A percentile compares a stretch with the other conserved stretches of the same genome.
phyloP scores from a whole-genome alignment of 1,140 invertebrate species.

The Globodera ellingtonae region DNA sequence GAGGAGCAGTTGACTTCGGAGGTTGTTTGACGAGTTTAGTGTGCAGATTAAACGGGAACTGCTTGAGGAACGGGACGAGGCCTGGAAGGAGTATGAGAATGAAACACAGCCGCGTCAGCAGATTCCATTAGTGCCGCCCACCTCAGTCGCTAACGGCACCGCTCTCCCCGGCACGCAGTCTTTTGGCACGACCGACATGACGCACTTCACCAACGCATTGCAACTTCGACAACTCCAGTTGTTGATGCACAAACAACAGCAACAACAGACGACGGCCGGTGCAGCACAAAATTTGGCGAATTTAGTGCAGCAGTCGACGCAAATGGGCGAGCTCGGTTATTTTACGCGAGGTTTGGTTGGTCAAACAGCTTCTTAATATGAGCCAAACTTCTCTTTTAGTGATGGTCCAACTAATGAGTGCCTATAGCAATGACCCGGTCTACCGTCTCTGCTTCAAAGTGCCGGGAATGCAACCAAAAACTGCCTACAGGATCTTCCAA shows the following conservation, averaged over 20 bases:
- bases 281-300: background rate
- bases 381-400: background rate
- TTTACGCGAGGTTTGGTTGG: background rate
- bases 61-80: slow-evolving; percentile 53
- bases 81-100: slow-evolving; percentile 55
- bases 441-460: slow-evolving; percentile 13
- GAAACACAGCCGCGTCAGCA: slow-evolving; percentile 19
- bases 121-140: background rate
- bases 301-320: background rate
- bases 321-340: background rate
- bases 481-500: slow-evolving; percentile 10
- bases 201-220: background rate
- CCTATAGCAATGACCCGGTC: background rate
- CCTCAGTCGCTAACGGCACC: background rate
- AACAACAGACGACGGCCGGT: background rate
- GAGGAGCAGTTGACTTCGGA: slow-evolving; percentile 53
- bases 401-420: background rate
- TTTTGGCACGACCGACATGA: background rate
- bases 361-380: background rate
- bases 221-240: slow-evolving; percentile 5
- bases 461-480: slow-evolving; percentile 19
- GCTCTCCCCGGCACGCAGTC: background rate
- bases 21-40: slow-evolving; percentile 24
- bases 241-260: slow-evolving; percentile 15
- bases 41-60: slow-evolving; percentile 14